Evolutionary conservation across 2,797 vertebrate species (phyloP), one percentile per base, ranked within the genome.

Genomic region (Brotula barbata): DNA sequence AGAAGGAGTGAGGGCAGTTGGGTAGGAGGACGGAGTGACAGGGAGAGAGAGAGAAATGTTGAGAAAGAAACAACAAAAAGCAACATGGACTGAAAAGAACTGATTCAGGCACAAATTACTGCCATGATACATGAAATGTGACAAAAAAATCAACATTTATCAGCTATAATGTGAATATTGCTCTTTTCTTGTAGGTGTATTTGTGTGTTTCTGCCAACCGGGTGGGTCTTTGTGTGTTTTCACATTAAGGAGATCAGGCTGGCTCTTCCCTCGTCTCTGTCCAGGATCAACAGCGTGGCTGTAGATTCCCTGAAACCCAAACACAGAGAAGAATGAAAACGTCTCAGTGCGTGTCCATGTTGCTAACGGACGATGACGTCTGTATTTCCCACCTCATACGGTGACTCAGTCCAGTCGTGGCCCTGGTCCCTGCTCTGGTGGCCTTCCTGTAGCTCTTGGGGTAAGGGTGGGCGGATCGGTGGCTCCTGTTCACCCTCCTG

Each of bases 401-500:
- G 68, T 3, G 70, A 73, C 42, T 89, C 87, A 25, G 63, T 54
- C 75, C 87, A 89, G 33, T 58, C 74, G 2, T 58, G 72, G 31
- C 66, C 43, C 36, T 34, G 62, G n/a, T 80, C 77, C 59, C 70
- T 59, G 51, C 47, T 69, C 22, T 80, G 76, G 41, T 67, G 72
- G 51, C 47, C 58, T 42, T 80, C 80, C 68, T 85, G 85, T 11
- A 91, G 59, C 60, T 90, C 87, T 77, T 82, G 73, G 43, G 91
- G 91, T 76, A 91, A 81, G 0, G 91, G 90, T 12, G 90, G 91
- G 1, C 91, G 89, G 8, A 71, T 52, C 7, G 90, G 91, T 17
- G 87, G 81, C 28, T 87, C 84, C 14, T 71, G 77, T 43, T 90
- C 88, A 20, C 58, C 43, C 34, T 84, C 87, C 90, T 92, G 52